These are phyloP conservation scores for Camptogramma bilineatum DNA, from an alignment of 2,888 invertebrate species.

Conservation along the genomic window DNA sequence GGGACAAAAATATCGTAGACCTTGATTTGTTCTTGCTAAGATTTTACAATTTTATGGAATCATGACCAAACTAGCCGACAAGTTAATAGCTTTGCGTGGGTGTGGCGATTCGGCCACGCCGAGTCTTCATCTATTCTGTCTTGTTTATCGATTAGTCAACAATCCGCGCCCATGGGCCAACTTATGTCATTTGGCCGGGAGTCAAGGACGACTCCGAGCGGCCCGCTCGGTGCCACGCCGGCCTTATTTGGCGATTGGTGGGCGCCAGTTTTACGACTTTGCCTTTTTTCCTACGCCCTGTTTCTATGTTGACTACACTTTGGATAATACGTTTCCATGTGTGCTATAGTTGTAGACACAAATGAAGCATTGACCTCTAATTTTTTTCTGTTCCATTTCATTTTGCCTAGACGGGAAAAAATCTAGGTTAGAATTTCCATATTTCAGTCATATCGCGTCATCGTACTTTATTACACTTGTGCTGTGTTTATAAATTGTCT, in stretches of 20 bases:
- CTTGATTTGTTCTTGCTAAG: conserved; percentile 48
- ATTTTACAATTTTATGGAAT: conserved; percentile 65
- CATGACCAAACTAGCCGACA: conserved; percentile 66
- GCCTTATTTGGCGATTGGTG: conserved; percentile 85
- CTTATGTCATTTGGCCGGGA: conserved; percentile 85
- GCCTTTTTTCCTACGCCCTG: conserved; percentile 80
- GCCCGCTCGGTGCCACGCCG: conserved; percentile 75
- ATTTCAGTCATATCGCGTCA: conserved; percentile 46
- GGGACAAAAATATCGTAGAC: conserved; percentile 29
- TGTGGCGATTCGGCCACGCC: conserved; percentile 66
- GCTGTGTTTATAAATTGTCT: conserved; percentile 39
- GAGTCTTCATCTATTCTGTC: conserved; percentile 74
- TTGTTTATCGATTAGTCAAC: conserved; percentile 82
- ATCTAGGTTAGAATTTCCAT: conserved; percentile 27
- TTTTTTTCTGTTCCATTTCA: conserved; percentile 54
- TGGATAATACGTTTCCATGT: conserved; percentile 68
- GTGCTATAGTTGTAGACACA: conserved; percentile 57
- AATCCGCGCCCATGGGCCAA: conserved; percentile 84
- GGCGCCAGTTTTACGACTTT: conserved; percentile 84
- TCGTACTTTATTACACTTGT: conserved; percentile 46
- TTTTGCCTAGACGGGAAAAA: conserved; percentile 49
- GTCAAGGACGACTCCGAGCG: conserved; percentile 80
- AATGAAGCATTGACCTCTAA: conserved; percentile 66
- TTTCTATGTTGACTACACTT: conserved; percentile 75
- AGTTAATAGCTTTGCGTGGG: conserved; percentile 75